phyloP scores from a whole-genome alignment of 2,113 vertebrate species.

The Eira barbara region DNA sequence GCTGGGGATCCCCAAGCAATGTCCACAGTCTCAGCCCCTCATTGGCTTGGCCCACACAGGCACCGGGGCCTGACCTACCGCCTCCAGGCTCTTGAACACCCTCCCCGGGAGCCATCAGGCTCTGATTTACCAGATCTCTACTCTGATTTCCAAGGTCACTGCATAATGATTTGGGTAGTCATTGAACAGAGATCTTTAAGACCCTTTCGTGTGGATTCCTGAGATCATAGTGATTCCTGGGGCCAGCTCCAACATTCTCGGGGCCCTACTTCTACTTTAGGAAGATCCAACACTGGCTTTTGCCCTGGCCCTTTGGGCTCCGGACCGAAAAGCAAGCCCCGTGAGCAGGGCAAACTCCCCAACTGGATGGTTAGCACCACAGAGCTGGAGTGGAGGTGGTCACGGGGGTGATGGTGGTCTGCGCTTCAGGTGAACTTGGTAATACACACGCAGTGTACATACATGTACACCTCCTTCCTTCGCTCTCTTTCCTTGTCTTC shows the following conservation, averaged over 20 bases:
- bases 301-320: neutral
- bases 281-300: neutral
- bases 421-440: neutral
- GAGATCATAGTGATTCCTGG: neutral
- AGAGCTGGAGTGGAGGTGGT: neutral
- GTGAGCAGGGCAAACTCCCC: neutral
- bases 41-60: neutral
- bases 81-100: neutral
- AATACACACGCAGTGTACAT: neutral
- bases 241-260: neutral
- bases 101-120: neutral
- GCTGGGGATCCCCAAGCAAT: neutral
- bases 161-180: neutral
- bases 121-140: neutral
- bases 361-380: neutral
- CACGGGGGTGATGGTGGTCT: accelerated
- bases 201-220: neutral
- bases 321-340: neutral
- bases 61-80: neutral
- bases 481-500: too few species aligned
- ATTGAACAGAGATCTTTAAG: neutral
- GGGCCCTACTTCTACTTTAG: neutral
- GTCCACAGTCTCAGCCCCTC: neutral
- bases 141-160: neutral
- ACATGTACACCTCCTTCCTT: neutral